Percentiles rank a stretch among this genome's conserved stretches.
Evolutionary conservation across 2,113 vertebrate genomes (phyloP).

Genomic region (Odobenus rosmarus): DNA sequence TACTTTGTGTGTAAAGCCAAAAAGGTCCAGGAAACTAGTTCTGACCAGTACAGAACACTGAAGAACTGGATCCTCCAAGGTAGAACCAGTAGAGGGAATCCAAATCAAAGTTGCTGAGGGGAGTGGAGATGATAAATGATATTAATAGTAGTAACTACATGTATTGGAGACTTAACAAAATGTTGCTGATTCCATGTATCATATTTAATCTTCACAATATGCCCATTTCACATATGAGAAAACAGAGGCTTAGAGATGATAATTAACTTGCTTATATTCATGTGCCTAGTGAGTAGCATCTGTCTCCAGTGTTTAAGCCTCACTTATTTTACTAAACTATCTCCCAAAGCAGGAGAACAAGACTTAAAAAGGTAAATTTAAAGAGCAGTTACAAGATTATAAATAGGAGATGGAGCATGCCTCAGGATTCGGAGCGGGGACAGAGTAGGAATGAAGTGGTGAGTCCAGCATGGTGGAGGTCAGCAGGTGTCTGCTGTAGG

Average conservation of each 20-base stretch:
- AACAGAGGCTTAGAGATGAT: constrained; percentile 44
- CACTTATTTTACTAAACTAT: constrained; percentile 10
- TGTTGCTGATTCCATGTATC: background rate
- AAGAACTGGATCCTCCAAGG: constrained; percentile 10
- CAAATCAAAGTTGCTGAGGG: background rate
- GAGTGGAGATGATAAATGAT: background rate
- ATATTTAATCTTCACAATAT: background rate
- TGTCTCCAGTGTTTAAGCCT: background rate
- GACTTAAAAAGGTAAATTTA: background rate
- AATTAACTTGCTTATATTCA: constrained; percentile 8
- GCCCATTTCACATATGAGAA: constrained; percentile 34
- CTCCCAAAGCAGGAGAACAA: background rate
- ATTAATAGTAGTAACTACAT: constrained; percentile 17
- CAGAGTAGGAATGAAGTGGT: background rate
- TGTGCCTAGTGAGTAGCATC: background rate
- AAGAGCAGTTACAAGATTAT: background rate
- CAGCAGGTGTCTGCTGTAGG: background rate
- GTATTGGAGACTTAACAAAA: constrained; percentile 6
- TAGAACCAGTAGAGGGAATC: background rate
- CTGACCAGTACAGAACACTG: background rate
- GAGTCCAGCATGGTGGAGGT: background rate
- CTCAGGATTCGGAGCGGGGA: background rate
- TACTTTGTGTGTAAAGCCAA: background rate
- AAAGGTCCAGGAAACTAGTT: background rate
- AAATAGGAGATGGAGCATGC: background rate